phyloP scores from a whole-genome alignment of 2,113 vertebrate species.

The Microcebus ravelobensis region DNA sequence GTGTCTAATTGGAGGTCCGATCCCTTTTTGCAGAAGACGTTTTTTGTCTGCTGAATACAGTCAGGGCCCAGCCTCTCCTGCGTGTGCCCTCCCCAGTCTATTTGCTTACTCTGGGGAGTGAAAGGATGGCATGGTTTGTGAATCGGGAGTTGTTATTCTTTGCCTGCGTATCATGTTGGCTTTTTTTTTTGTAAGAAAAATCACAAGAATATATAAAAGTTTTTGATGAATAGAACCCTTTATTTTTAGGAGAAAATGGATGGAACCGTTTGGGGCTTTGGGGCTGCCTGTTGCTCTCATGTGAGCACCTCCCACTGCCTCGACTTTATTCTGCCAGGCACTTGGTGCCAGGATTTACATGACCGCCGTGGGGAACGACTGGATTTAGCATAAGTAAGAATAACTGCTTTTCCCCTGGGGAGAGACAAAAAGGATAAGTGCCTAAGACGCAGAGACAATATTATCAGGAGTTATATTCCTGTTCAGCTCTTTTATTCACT shows the following conservation, averaged over 20 bases:
- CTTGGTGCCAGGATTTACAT: constrained; percentile 83
- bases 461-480: constrained; percentile 79
- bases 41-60: constrained; percentile 51
- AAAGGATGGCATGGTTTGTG: constrained; percentile 74
- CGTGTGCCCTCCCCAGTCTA: constrained; percentile 66
- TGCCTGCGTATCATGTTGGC: constrained; percentile 76
- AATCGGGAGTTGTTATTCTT: constrained; percentile 76
- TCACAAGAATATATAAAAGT: constrained; percentile 77
- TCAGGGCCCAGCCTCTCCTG: neutral
- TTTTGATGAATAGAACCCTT: constrained; percentile 80
- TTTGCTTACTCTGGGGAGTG: constrained; percentile 81
- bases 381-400: constrained; percentile 82
- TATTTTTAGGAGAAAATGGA: constrained; percentile 82
- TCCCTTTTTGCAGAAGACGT: constrained; percentile 52
- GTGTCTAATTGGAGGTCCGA: constrained; percentile 61
- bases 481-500: constrained; percentile 81
- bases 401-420: constrained; percentile 81
- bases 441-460: constrained; percentile 72
- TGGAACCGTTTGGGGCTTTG: constrained; percentile 71
- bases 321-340: constrained; percentile 73
- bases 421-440: constrained; percentile 82
- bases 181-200: constrained; percentile 70
- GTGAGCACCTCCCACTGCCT: constrained; percentile 80
- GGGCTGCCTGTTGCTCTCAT: constrained; percentile 81
- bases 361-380: constrained; percentile 76